Evolutionary conservation across 2,797 vertebrate genomes (phyloP), one percentile per base, ranked within the genome.

Genomic region (Smutsia temminckii): DNA sequence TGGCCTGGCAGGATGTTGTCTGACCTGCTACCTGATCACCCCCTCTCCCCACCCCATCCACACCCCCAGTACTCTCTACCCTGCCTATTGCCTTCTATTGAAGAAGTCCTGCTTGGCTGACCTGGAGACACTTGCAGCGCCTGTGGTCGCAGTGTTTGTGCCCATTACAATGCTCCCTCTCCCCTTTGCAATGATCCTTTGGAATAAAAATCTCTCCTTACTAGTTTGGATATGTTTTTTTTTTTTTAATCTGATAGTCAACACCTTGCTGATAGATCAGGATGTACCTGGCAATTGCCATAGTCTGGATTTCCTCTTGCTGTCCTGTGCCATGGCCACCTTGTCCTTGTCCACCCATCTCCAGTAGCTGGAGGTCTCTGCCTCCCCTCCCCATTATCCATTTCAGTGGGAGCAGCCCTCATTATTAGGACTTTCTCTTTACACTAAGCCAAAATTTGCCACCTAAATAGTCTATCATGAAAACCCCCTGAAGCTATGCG

Each of bases 341-440:
- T 0, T 27, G 18, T 20, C 46, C 40, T 32, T 29, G 21, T 9
- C 55, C 20, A 25, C 37, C 8, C 32, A 18, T 10, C 2, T 57
- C 17, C 10, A 16, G 51, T 0, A 68, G 72, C 18, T 25, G 8
- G 32, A n/a, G 61, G 59, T 32, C 6, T 11, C 3, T 0, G 5
- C 5, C 2, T 8, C 21, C 66, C 5, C 2, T 8, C 18, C 66
- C 21, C 17, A 12, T 2, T 20, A 14, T 49, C 25, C 13, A 8
- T 29, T 11, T 37, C 27, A 10, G 8, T 27, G 21, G 8, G 18
- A 8, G 17, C 20, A n/a, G 4, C 23, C 1, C 4, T 59, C 18
- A 4, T 6, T 12, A 6, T 4, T 3, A 55, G 68, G 17, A 29
- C 14, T 27, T 13, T 72, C 3, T 34, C 37, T 63, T 40, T 34